Evolutionary conservation across 2,797 vertebrate species (phyloP).

Genomic region (Gymnodraco acuticeps): DNA sequence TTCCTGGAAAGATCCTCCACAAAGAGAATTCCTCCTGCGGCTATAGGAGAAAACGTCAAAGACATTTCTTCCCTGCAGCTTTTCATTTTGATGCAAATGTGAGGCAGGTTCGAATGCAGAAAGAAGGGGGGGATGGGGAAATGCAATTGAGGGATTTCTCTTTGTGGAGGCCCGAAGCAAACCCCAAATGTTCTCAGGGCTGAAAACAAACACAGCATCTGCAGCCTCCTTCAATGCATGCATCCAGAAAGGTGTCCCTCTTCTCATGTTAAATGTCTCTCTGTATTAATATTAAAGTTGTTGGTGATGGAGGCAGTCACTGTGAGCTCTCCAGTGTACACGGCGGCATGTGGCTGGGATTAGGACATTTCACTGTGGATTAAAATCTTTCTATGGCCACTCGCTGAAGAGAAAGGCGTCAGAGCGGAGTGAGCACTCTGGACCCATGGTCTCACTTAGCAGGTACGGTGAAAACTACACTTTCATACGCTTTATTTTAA

Average conservation of each 20-base stretch:
- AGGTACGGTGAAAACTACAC: constrained; percentile 65
- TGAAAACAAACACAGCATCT: constrained; percentile 76
- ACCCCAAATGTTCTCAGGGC: constrained; percentile 73
- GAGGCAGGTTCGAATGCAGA: constrained; percentile 46
- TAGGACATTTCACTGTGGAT: constrained; percentile 86
- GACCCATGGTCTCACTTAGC: constrained; percentile 67
- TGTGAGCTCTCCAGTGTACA: constrained; percentile 67
- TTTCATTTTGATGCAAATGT: constrained; percentile 80
- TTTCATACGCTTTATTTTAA: constrained; percentile 8
- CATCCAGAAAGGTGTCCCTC: constrained; percentile 36
- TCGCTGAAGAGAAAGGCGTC: constrained; percentile 56
- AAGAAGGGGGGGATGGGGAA: constrained; percentile 44
- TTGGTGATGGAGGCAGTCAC: constrained; percentile 33
- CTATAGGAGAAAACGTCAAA: constrained; percentile 13
- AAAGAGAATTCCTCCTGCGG: constrained; percentile 22
- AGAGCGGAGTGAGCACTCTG: constrained; percentile 60
- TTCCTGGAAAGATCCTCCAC: constrained; percentile 15
- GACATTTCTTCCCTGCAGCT: constrained; percentile 41
- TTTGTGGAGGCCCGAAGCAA: constrained; percentile 77
- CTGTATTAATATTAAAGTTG: neutral
- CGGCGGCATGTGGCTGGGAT: constrained; percentile 86
- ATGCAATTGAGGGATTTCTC: constrained; percentile 75
- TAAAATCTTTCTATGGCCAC: constrained; percentile 78
- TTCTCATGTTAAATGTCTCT: neutral
- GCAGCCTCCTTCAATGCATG: constrained; percentile 62